phyloP scores from a whole-genome alignment of 2,113 vertebrate genomes.

The Xiphophorus hellerii region DNA sequence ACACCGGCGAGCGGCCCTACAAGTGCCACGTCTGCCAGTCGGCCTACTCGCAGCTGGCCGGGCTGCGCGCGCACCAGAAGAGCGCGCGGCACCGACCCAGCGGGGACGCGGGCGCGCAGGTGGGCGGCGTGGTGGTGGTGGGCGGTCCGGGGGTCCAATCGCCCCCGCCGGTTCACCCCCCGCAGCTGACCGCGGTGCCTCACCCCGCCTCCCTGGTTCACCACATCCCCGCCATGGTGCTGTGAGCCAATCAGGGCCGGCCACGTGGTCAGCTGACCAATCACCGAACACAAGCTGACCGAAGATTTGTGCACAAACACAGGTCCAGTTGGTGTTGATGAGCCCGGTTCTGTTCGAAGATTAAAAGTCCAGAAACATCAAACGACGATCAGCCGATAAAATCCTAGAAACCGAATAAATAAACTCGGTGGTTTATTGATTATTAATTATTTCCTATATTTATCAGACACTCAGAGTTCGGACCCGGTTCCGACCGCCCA shows the following conservation, averaged over 20 bases:
- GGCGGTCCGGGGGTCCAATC: conserved; percentile 70
- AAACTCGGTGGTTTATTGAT: too few species aligned
- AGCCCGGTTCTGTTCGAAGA: background rate
- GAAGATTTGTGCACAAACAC: background rate
- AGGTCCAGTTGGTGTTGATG: background rate
- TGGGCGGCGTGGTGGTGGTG: conserved; percentile 42
- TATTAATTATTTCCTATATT: too few species aligned
- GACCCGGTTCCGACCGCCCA: background rate
- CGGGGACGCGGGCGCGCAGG: conserved; percentile 46
- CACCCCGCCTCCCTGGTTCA: conserved; percentile 87
- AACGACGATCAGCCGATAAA: too few species aligned
- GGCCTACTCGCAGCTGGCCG: conserved; percentile 95
- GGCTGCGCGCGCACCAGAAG: conserved; percentile 95
- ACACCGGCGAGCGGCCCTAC: conserved; percentile 97
- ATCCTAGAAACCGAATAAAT: too few species aligned
- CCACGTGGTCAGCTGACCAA: too few species aligned
- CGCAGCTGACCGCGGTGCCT: conserved; percentile 82
- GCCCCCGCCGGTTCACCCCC: conserved; percentile 70
- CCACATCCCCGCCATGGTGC: conserved; percentile 93
- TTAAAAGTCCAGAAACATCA: too few species aligned
- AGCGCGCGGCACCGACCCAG: conserved; percentile 92
- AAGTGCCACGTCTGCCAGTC: conserved; percentile 98
- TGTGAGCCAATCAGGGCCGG: conserved; percentile 73
- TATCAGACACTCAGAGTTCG: too few species aligned
- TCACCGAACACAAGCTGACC: background rate